Base-by-base conservation (phyloP, 2,113 vertebrate genomes). In the Myiozetetes cayanensis region DNA sequence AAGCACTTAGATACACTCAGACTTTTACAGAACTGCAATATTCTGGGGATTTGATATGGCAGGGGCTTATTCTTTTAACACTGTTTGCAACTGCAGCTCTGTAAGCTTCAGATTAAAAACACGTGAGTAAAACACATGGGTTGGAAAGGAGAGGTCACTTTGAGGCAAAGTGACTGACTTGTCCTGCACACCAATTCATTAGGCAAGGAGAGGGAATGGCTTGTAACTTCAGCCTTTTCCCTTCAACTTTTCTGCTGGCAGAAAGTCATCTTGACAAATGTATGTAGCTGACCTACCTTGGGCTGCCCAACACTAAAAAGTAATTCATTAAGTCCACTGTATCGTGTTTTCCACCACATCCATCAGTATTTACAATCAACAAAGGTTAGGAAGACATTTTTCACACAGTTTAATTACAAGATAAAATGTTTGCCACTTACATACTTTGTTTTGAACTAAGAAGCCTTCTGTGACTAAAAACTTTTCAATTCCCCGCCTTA, bases 261-360 rank as follows among this genome's bases (percentile, higher is more conserved):
- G 83, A 66, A 88, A n/a, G 43, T 33, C 4, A 59, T 33, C 77
- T 59, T n/a, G 27, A 86, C 22, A 83, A 58, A 61, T 70, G 66
- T 15, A 61, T 73, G 66, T 15, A 87, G 61, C 31, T 77, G 50
- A 52, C 14, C 35, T 47, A 20, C 37, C n/a, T 37, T 19, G 37
- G 30, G 55, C 28, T 88, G 55, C 46, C 65, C 53, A 44, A 72
- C 41, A 43, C 9, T 35, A 70, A 89, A 52, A 7, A 82, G 24
- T 3, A 79, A 92, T 41, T 16, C 30, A 65, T 31, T 16, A 92
- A 89, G 88, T 94, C 92, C 73, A 81, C 7, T 94, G 77, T 92
- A 94, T 87, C 89, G 20, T 10, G 43, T 85, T 90, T 96, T 95
- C 96, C 92, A 97, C 96, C 96, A 94, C 96, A 97, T 97, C 90